Conservation (phyloP, 1,140 invertebrate species). For the Propsilocerus akamusi region DNA sequence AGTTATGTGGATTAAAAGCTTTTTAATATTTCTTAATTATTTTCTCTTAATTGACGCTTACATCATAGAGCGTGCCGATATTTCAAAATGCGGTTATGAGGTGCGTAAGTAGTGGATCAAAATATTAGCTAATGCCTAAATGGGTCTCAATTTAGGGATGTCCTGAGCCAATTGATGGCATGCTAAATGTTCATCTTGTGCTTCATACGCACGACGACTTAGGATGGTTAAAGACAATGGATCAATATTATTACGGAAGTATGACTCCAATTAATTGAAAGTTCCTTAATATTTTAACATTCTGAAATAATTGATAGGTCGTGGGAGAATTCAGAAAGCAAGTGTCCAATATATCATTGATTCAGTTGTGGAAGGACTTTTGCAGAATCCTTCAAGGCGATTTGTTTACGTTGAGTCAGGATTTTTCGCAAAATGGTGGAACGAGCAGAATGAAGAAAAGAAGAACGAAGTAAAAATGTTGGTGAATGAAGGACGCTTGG, state of each 20-base stretch:
- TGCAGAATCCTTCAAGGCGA: slow-evolving; percentile 47
- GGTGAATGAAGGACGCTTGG: slow-evolving; percentile 56
- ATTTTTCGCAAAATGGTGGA: slow-evolving; percentile 89
- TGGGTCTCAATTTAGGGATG: too few relatives aligned
- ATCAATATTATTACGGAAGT: slow-evolving; percentile 79
- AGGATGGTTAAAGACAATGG: slow-evolving; percentile 83
- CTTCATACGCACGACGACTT: slow-evolving; percentile 77
- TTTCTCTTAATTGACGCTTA: too few relatives aligned
- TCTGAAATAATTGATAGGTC: too few relatives aligned
- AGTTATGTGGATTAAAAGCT: too few relatives aligned
- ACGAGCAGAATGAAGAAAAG: slow-evolving; percentile 40
- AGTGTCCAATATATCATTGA: slow-evolving; percentile 85
- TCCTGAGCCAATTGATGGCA: too few relatives aligned
- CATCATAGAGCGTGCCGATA: too few relatives aligned
- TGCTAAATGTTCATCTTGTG: slow-evolving; percentile 68
- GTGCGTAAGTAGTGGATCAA: too few relatives aligned
- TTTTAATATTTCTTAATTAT: too few relatives aligned
- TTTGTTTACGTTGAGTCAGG: slow-evolving; percentile 63
- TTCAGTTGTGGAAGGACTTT: slow-evolving; percentile 61
- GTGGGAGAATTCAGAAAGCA: slow-evolving; percentile 61
- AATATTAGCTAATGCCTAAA: too few relatives aligned
- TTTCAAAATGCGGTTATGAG: too few relatives aligned
- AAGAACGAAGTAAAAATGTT: slow-evolving; percentile 36
- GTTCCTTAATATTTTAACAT: too few relatives aligned
- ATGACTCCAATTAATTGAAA: too few relatives aligned